Conservation (phyloP, 2,888 invertebrate genomes). For the Theodoxus fluviatilis region DNA sequence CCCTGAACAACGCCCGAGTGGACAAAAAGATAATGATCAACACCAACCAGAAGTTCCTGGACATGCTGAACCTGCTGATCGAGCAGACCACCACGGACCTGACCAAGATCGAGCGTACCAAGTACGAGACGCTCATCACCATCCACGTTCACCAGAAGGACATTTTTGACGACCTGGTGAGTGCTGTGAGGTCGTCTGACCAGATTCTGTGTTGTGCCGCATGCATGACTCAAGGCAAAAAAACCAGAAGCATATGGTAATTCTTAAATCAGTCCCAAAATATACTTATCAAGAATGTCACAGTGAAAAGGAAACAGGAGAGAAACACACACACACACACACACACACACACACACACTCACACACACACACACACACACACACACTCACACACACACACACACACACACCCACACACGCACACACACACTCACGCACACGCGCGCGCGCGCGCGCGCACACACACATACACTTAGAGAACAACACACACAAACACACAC, state of each 20-base stretch:
- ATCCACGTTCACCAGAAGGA: constrained; percentile 97
- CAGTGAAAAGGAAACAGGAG: no score
- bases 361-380: constrained; percentile 15
- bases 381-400: neutral
- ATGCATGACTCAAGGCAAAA: no score
- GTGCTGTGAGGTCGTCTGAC: no score
- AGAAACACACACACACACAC: no score
- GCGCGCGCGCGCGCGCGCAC: constrained; percentile 2
- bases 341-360: constrained; percentile 9
- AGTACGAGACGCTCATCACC: constrained; percentile 94
- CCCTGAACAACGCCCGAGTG: constrained; percentile 85
- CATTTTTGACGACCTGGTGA: constrained; percentile 93
- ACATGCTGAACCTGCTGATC: constrained; percentile 89
- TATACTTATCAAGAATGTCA: no score
- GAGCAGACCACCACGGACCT: constrained; percentile 94
- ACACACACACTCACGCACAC: constrained; percentile 7
- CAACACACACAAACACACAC: constrained; percentile 13
- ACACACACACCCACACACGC: neutral
- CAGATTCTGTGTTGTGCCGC: no score
- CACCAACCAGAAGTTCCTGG: constrained; percentile 92
- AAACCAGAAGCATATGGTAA: no score
- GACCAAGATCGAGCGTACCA: constrained; percentile 87
- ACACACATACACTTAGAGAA: neutral
- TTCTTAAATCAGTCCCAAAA: no score
- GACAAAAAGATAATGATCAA: constrained; percentile 95